Base-by-base conservation (phyloP, 2,797 vertebrate genomes). In the Falco columbarius region DNA sequence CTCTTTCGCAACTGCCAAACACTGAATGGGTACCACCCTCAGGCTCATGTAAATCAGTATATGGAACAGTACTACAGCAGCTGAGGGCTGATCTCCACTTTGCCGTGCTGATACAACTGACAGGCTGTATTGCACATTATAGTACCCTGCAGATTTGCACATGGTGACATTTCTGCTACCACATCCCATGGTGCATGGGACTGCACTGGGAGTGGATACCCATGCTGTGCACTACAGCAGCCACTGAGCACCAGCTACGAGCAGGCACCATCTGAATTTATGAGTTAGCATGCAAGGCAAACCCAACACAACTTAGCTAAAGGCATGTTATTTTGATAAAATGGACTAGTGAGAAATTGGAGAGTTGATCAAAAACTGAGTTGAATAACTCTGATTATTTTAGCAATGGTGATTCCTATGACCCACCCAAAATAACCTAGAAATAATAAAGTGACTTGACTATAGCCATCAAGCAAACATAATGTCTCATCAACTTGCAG, bases 111-210 rank as follows among this genome's bases (percentile, higher is more conserved):
- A 38, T 16, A 55, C 8, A 54, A 56, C 23, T 8, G 83, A 32
- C 34, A 24, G 61, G 36, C 58, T 12, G 0, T n/a, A 27, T 19
- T n/a, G 62, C 77, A 59, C 40, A 1, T 42, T 54, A 34, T 6
- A 87, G 68, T 17, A 32, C 40, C 32, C 12, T 32, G 71, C 63
- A 42, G 59, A 52, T 68, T 36, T 70, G 51, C 58, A 77, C 42
- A 1, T 1, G 54, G 73, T 86, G 91, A 65, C 34, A 29, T 54
- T 62, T 55, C 76, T 12, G 17, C 42, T 54, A 34, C 58, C 1
- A 0, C 10, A 9, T 20, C 73, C 61, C 46, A 42, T 0, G 0
- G 44, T 10, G n/a, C 32, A 4, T 0, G 26, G 65, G 34, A 26
- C 40, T 42, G 29, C 46, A 32, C 54, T 29, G 40, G 40, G 54